phyloP scores from a whole-genome alignment of 1,140 invertebrate genomes.

The Drosophila sucinea region DNA sequence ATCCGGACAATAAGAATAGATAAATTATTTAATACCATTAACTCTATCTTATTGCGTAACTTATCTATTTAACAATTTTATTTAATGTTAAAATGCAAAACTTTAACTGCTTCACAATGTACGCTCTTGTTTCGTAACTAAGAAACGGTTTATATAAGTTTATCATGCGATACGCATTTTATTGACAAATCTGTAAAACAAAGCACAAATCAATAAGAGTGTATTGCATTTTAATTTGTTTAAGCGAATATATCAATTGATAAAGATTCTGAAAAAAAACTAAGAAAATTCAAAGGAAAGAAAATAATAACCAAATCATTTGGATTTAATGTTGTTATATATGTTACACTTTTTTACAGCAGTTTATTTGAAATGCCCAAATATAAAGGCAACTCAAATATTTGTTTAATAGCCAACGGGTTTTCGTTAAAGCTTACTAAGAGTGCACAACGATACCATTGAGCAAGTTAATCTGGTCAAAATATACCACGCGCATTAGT shows the following conservation, averaged over 20 bases:
- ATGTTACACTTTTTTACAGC: conserved; percentile 66
- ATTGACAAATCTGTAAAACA: conserved; percentile 25
- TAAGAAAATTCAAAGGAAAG: conserved; percentile 19
- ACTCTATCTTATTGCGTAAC: conserved; percentile 50
- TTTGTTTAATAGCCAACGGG: conserved; percentile 51
- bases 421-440: conserved; percentile 56
- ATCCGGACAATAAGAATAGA: conserved; percentile 45
- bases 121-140: conserved; percentile 51
- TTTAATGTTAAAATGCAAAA: conserved; percentile 74
- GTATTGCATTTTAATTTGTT: conserved; percentile 51
- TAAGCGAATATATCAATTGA: conserved; percentile 39
- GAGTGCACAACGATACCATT: conserved; percentile 56
- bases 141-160: conserved; percentile 30
- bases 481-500: conserved; percentile 42
- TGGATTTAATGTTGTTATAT: conserved; percentile 41
- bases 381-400: conserved; percentile 40
- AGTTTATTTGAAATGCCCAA: conserved; percentile 53
- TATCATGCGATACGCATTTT: conserved; percentile 25
- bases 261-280: conserved; percentile 11
- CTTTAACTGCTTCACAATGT: conserved; percentile 71
- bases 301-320: conserved; percentile 42
- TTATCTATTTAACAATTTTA: conserved; percentile 71
- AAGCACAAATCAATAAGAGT: conserved; percentile 30
- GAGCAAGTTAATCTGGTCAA: conserved; percentile 44
- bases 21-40: conserved; percentile 68